A percentile compares a stretch with the other conserved stretches of the same genome.
phyloP scores from a whole-genome alignment of 2,888 invertebrate genomes.

The Epirrhoe tristata region DNA sequence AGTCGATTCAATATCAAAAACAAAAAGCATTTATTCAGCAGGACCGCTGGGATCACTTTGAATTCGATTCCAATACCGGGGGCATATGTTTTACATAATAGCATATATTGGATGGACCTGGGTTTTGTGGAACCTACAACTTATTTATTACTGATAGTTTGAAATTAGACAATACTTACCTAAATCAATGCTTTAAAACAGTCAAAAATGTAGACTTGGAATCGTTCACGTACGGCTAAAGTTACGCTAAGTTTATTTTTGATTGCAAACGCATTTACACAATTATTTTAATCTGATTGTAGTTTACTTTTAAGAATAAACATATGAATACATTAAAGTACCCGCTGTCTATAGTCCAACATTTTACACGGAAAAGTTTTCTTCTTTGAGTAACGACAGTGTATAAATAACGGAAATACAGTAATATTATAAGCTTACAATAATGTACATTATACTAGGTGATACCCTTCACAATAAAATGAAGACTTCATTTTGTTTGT shows the following conservation, averaged over 20 bases:
- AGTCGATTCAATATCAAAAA: no score
- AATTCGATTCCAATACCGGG: neutral
- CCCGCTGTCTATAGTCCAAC: conserved; percentile 35
- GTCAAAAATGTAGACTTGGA: neutral
- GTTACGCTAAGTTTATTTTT: neutral
- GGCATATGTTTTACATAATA: no score
- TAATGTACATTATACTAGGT: conserved; percentile 80
- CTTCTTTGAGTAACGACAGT: conserved; percentile 40
- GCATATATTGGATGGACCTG: no score
- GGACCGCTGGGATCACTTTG: no score
- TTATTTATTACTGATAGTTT: neutral
- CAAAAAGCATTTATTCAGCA: no score
- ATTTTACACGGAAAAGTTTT: conserved; percentile 36
- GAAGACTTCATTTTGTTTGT: conserved; percentile 73
- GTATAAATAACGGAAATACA: conserved; percentile 72
- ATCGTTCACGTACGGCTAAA: neutral
- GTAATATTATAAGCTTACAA: conserved; percentile 81
- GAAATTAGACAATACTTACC: neutral
- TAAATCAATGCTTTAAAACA: neutral
- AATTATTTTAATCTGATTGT: conserved; percentile 8
- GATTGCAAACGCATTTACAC: neutral
- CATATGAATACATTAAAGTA: conserved; percentile 14
- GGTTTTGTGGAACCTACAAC: no score
- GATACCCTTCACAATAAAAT: conserved; percentile 83
- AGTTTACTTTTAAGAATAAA: conserved; percentile 12